These are phyloP conservation scores for Octopus bimaculoides DNA, from an alignment of 1,140 invertebrate genomes.

Conservation along the genomic window DNA sequence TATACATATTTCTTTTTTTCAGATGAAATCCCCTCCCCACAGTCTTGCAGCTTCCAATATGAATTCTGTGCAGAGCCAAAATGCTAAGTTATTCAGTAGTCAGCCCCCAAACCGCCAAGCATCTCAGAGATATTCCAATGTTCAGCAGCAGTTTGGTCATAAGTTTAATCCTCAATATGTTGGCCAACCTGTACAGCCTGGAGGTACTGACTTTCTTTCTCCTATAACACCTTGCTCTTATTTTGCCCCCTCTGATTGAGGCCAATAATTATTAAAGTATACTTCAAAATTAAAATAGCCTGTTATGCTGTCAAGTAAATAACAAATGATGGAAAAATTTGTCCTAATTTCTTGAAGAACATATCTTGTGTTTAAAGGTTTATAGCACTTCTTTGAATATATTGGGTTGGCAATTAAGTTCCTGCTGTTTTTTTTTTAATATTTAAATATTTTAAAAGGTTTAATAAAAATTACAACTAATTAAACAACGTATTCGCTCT, in stretches of 20 bases:
- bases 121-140: conserved; percentile 11
- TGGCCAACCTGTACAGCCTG: conserved; percentile 27
- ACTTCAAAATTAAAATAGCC: neutral
- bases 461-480: neutral
- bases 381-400: neutral
- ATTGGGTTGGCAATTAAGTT: neutral
- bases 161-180: conserved; percentile 30
- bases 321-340: neutral
- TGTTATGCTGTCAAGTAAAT: neutral
- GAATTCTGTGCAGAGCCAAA: conserved; percentile 6
- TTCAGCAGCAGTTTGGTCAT: conserved; percentile 23
- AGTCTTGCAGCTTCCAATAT: conserved; percentile 24
- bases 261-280: neutral
- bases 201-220: conserved; percentile 17
- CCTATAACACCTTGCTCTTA: neutral
- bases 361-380: neutral
- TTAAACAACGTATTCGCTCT: no score
- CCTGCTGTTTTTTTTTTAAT: neutral
- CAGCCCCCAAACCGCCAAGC: conserved; percentile 7
- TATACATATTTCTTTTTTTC: conserved; percentile 10
- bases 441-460: neutral
- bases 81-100: conserved; percentile 15
- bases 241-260: neutral
- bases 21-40: conserved; percentile 41
- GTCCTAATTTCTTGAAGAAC: neutral